Base-by-base conservation (phyloP, 1,140 invertebrate species). In the Tetramorium simillimum region DNA sequence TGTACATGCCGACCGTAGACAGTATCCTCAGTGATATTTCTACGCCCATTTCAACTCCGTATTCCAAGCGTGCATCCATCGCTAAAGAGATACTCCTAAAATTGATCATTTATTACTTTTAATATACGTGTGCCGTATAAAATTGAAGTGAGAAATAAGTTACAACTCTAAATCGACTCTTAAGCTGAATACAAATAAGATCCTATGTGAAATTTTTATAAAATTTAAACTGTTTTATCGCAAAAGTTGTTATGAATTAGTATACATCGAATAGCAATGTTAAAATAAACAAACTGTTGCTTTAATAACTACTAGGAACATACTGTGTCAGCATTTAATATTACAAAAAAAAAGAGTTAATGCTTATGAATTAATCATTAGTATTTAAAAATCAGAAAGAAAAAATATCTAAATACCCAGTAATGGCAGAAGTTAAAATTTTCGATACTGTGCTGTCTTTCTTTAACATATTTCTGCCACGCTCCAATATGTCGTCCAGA, bases 31-130 rank as follows among this genome's bases (percentile, higher is more conserved):
- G 94, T 60, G 96, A 95, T 3, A 97, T 96, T 95, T 98, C 98
- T 24, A 97, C 96, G 56, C 96, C 96, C 40, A 96, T 96, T 90
- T 98, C 97, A 1, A 98, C 95, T 0, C 97, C 97, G 88, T 96
- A 96, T 92, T 98, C 97, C 46, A 98, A 93, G 63, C 98, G 96
- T 12, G 97, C 96, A 95, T 98, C 98, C 92, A 97, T 95, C 0
- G 97, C 97, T 87, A 96, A 96, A 4, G 97, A 98, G 81, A 97
- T 96, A 2, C 95, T 96, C 78, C 94, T 95, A 88, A 93, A 94
- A 82, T 92, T 84, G 63, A 65, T 65, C 24, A 58, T 56, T 73
- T 77, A 28, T 73, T 76, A 28, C 14, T n/a, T 33, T 37, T n/a
- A 58, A 60, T 46, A 21, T 18, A 14, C 46, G n/a, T 53, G 18